Conservation (phyloP, 1,140 invertebrate species). For the Drosophila miranda region DNA sequence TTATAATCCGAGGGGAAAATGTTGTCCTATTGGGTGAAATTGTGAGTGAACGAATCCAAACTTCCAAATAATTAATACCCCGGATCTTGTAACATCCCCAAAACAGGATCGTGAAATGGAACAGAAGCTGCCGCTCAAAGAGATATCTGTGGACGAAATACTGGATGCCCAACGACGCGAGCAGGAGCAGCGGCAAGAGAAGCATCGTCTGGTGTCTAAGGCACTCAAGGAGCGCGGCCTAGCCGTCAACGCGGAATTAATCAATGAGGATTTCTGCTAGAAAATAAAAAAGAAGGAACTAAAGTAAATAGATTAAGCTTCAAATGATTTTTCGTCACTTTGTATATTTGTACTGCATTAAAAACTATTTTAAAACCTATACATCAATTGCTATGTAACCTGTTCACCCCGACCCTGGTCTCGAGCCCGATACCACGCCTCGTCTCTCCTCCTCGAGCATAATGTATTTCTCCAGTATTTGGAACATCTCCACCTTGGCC, state of each 20-base stretch:
- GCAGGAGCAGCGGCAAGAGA: slow-evolving; percentile 93
- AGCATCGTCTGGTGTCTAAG: slow-evolving; percentile 85
- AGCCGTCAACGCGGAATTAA: slow-evolving; percentile 76
- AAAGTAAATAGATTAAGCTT: slow-evolving; percentile 41
- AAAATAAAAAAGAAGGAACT: neutral
- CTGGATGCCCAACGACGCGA: slow-evolving; percentile 96
- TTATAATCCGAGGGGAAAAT: slow-evolving; percentile 99
- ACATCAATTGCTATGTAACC: slow-evolving; percentile 49
- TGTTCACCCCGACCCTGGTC: slow-evolving; percentile 29
- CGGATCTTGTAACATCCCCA: slow-evolving; percentile 23
- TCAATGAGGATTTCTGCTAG: slow-evolving; percentile 80
- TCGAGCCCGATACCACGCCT: slow-evolving; percentile 6
- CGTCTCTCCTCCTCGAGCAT: slow-evolving; percentile 60
- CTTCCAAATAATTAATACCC: neutral
- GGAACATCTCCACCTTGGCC: slow-evolving; percentile 80
- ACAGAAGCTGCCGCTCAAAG: slow-evolving; percentile 89
- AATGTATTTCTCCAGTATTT: slow-evolving; percentile 78
- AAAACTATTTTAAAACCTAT: slow-evolving; percentile 74
- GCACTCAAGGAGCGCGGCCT: slow-evolving; percentile 79
- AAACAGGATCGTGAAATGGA: slow-evolving; percentile 94
- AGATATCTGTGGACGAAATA: slow-evolving; percentile 97
- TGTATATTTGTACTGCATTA: slow-evolving; percentile 78
- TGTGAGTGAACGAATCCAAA: slow-evolving; percentile 85
- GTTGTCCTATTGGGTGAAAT: slow-evolving; percentile 98
- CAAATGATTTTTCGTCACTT: slow-evolving; percentile 55